Conservation (phyloP, 2,797 vertebrate species). For the Phoxinus dragarum region DNA sequence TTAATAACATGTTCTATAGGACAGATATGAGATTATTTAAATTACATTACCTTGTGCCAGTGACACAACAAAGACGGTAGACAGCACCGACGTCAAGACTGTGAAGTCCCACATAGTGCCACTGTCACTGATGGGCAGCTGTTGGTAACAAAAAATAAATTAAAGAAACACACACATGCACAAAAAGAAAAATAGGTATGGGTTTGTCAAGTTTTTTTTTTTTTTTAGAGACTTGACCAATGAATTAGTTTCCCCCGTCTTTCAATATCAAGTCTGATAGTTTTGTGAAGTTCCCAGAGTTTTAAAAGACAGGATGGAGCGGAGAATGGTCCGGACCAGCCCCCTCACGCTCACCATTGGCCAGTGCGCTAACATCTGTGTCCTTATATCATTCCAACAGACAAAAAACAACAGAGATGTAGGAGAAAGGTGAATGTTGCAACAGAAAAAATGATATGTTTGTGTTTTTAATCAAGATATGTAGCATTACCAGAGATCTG, state of each 20-base stretch:
- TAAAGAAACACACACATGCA: not conserved
- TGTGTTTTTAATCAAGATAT: conserved; percentile 35
- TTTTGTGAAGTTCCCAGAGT: conserved; percentile 71
- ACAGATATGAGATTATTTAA: conserved; percentile 9
- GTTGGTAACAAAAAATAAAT: conserved; percentile 32
- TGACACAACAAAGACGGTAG: conserved; percentile 68
- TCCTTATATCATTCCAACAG: conserved; percentile 74
- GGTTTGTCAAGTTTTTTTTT: conserved; percentile 12
- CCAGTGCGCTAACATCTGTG: conserved; percentile 76
- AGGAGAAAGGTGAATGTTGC: conserved; percentile 43
- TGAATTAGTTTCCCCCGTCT: conserved; percentile 43
- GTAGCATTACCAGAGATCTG: not conserved
- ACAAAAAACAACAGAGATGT: conserved; percentile 52
- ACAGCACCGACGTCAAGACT: conserved; percentile 72
- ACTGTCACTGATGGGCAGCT: conserved; percentile 42
- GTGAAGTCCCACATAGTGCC: conserved; percentile 78
- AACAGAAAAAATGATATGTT: conserved; percentile 19
- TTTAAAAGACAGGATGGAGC: conserved; percentile 79
- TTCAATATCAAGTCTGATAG: conserved; percentile 65
- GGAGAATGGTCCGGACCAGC: conserved; percentile 76
- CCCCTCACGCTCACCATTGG: conserved; percentile 82
- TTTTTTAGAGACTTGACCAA: conserved; percentile 26
- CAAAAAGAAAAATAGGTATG: not conserved
- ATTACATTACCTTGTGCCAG: conserved; percentile 77
- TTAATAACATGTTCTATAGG: not conserved